Conservation (phyloP, 2,113 vertebrate genomes). For the Notothenia coriiceps region DNA sequence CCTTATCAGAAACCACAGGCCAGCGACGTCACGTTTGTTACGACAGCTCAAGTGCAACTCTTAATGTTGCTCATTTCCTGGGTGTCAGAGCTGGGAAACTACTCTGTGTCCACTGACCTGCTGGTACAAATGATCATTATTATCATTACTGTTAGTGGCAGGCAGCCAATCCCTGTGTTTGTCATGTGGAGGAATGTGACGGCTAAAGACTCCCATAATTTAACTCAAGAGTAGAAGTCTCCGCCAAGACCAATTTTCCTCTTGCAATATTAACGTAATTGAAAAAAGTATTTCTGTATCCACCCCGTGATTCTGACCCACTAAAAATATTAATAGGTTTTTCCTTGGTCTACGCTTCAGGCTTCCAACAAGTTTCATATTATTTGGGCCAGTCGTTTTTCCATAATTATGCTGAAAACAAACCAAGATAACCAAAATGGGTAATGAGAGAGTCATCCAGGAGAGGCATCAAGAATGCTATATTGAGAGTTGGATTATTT, state of each 20-base stretch:
- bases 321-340: too few species aligned
- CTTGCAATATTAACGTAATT: too few species aligned
- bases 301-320: too few species aligned
- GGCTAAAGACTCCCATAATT: not conserved
- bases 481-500: not conserved
- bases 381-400: too few species aligned
- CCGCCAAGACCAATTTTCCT: too few species aligned
- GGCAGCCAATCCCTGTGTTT: not conserved
- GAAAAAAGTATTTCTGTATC: too few species aligned
- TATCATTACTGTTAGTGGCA: not conserved
- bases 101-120: conserved; percentile 13
- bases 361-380: too few species aligned
- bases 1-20: conserved; percentile 53
- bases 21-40: conserved; percentile 44
- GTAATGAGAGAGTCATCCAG: too few species aligned
- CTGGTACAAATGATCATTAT: not conserved
- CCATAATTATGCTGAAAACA: too few species aligned
- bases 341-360: too few species aligned
- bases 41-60: conserved; percentile 53
- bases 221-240: too few species aligned
- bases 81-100: conserved; percentile 35
- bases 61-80: conserved; percentile 66
- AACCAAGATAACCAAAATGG: too few species aligned
- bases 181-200: not conserved
- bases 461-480: not conserved